Evolutionary conservation across 2,888 invertebrate species (phyloP).

Genomic region (Drosophila austrosaltans): DNA sequence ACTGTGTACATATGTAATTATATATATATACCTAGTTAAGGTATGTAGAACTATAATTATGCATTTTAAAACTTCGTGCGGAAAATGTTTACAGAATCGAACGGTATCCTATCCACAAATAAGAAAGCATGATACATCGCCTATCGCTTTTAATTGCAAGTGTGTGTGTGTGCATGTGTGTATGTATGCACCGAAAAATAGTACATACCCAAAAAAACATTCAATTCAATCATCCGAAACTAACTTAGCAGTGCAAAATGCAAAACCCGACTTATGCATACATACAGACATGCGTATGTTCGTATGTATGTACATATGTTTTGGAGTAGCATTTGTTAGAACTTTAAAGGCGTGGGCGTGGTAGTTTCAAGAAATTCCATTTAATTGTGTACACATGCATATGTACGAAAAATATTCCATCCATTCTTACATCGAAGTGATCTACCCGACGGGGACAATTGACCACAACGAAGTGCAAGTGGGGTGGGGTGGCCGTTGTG

Average conservation of each 20-base stretch:
- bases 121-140: conserved; percentile 6
- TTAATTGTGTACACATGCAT: conserved; percentile 6
- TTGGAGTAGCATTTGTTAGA: not conserved
- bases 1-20: conserved; percentile 8
- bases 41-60: not conserved
- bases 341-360: conserved; percentile 7
- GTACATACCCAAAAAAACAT: conserved; percentile 4
- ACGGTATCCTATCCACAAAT: not conserved
- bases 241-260: conserved; percentile 1
- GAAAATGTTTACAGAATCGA: not conserved
- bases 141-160: conserved; percentile 1
- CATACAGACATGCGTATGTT: conserved; percentile 3
- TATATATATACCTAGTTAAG: conserved; percentile 4
- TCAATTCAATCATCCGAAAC: conserved; percentile 10
- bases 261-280: not conserved
- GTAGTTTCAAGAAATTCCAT: conserved; percentile 4
- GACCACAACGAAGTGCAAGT: not conserved
- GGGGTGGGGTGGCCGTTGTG: not conserved
- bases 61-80: not conserved
- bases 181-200: conserved; percentile 12
- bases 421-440: conserved; percentile 7
- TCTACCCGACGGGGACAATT: not conserved
- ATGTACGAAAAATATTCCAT: not conserved
- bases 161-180: conserved; percentile 1
- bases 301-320: not conserved